A percentile compares a stretch with the other conserved stretches of the same genome.
Evolutionary conservation across 2,888 invertebrate genomes (phyloP).

Genomic region (Gymnoscelis rufifasciata): DNA sequence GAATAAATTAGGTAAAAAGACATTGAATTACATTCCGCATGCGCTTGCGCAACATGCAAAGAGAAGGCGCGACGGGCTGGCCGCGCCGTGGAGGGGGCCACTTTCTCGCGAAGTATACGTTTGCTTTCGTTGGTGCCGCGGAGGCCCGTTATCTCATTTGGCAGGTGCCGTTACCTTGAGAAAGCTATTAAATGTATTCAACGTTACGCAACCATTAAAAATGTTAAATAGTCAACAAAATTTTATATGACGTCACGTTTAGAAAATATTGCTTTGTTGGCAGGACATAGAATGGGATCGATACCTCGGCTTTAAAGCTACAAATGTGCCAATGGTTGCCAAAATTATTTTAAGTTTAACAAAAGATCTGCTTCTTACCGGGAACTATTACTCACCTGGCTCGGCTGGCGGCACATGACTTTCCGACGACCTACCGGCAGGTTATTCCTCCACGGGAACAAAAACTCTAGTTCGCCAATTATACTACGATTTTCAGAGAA

Average conservation of each 20-base stretch:
- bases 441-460: constrained; percentile 67
- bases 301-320: neutral
- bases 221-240: constrained; percentile 11
- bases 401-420: constrained; percentile 55
- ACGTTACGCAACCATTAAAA: constrained; percentile 52
- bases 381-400: constrained; percentile 54
- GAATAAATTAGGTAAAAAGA: constrained; percentile 34
- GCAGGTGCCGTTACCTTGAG: constrained; percentile 70
- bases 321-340: constrained; percentile 9
- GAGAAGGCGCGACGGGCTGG: constrained; percentile 50
- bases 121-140: constrained; percentile 71
- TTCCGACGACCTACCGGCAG: constrained; percentile 67
- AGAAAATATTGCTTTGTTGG: too few species aligned
- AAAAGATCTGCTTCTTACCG: constrained; percentile 38
- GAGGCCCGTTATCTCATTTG: constrained; percentile 72
- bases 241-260: neutral
- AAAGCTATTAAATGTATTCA: constrained; percentile 67
- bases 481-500: constrained; percentile 43
- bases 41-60: constrained; percentile 70
- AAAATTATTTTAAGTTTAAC: constrained; percentile 29
- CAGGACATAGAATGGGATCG: neutral
- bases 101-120: constrained; percentile 71
- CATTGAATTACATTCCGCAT: constrained; percentile 52
- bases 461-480: constrained; percentile 54
- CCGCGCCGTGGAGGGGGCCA: constrained; percentile 45